phyloP scores from a whole-genome alignment of 1,140 invertebrate species.

The Drosophila ficusphila region DNA sequence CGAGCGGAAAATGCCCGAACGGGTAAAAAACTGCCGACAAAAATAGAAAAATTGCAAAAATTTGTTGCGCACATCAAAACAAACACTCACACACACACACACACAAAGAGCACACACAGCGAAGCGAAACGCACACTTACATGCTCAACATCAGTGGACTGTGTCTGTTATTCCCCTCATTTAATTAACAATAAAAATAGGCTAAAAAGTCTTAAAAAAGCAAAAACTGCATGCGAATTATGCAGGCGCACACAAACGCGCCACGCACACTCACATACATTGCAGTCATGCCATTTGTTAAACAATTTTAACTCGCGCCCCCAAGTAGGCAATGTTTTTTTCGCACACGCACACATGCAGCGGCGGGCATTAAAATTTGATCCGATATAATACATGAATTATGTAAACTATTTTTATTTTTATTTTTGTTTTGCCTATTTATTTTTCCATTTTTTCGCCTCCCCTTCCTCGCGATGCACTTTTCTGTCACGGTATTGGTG shows the following conservation, averaged over 20 bases:
- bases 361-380: constrained; percentile 71
- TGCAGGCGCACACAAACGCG: constrained; percentile 24
- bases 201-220: constrained; percentile 79
- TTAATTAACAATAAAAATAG: constrained; percentile 83
- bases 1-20: constrained; percentile 63
- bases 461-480: constrained; percentile 23
- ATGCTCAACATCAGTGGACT: neutral
- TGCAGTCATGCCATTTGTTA: constrained; percentile 76
- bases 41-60: constrained; percentile 75
- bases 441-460: constrained; percentile 50
- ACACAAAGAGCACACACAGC: constrained; percentile 1
- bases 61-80: constrained; percentile 37
- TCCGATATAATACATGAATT: constrained; percentile 81
- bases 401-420: constrained; percentile 81
- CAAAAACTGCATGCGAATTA: constrained; percentile 69
- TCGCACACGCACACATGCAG: constrained; percentile 22
- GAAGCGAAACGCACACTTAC: constrained; percentile 6
- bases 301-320: constrained; percentile 72
- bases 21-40: constrained; percentile 42
- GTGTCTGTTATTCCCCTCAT: constrained; percentile 69
- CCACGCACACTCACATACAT: constrained; percentile 55
- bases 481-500: constrained; percentile 66
- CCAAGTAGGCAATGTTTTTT: constrained; percentile 71
- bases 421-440: constrained; percentile 72
- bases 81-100: constrained; percentile 21